These are phyloP conservation scores for Corythoichthys haematopterus DNA, from an alignment of 2,113 vertebrate species.

Conservation along the genomic window DNA sequence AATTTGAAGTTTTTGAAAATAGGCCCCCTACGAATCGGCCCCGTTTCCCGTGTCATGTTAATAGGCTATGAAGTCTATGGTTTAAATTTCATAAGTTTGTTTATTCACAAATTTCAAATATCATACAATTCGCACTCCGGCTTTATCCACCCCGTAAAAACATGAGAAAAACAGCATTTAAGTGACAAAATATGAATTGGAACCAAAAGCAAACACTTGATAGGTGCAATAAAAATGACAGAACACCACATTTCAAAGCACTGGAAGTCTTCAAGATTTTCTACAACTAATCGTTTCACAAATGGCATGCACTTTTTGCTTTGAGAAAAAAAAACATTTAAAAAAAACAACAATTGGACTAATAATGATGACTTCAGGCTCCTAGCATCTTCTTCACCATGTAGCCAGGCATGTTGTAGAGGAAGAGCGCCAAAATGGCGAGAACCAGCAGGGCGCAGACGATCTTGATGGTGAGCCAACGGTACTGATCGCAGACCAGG, in stretches of 20 bases:
- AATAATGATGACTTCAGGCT: constrained; percentile 56
- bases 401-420: constrained; percentile 90
- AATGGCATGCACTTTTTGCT: background rate
- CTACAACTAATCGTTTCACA: constrained; percentile 3
- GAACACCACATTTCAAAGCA: constrained; percentile 11
- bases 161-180: background rate
- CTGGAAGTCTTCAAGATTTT: constrained; percentile 4
- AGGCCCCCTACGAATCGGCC: too few species aligned
- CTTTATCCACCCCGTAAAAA: background rate
- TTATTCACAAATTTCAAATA: constrained; percentile 51
- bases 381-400: constrained; percentile 92
- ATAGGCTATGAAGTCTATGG: too few species aligned
- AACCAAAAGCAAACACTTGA: constrained; percentile 1
- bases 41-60: too few species aligned
- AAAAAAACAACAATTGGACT: background rate
- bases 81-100: constrained; percentile 7
- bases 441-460: constrained; percentile 79
- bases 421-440: constrained; percentile 81
- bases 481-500: constrained; percentile 88
- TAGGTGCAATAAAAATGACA: background rate
- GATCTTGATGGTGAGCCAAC: constrained; percentile 90
- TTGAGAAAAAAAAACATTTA: background rate
- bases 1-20: too few species aligned
- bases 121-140: constrained; percentile 16
- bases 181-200: constrained; percentile 2